These are phyloP conservation scores for Axea sp. DNA, from an alignment of 2,888 invertebrate genomes.

Conservation along the genomic window DNA sequence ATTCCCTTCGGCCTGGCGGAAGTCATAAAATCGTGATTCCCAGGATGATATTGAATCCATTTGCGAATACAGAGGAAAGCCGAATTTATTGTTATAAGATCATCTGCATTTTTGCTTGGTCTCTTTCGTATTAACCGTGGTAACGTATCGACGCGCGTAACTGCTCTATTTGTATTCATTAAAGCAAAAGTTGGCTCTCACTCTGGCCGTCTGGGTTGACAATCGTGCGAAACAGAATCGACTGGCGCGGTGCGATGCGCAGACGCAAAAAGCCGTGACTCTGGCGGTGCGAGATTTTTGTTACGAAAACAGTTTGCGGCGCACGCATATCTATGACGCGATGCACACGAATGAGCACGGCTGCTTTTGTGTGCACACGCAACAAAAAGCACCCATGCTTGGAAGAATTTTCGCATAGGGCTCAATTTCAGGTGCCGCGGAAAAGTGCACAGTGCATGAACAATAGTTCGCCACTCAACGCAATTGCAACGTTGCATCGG, in stretches of 20 bases:
- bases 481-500: constrained; percentile 67
- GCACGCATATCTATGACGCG: constrained; percentile 25
- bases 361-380: constrained; percentile 32
- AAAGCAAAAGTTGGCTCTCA: constrained; percentile 12
- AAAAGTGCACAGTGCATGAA: constrained; percentile 60
- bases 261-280: constrained; percentile 45
- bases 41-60: constrained; percentile 51
- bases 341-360: constrained; percentile 36
- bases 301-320: constrained; percentile 37
- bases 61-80: constrained; percentile 18
- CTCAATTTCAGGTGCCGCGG: constrained; percentile 37
- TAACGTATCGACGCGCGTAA: constrained; percentile 2
- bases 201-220: constrained; percentile 14
- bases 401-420: constrained; percentile 36
- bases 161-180: constrained; percentile 28
- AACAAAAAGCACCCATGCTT: constrained; percentile 3
- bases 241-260: constrained; percentile 62
- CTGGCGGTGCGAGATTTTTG: constrained; percentile 36
- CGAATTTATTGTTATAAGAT: constrained; percentile 49
- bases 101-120: constrained; percentile 28
- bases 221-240: constrained; percentile 66
- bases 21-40: constrained; percentile 44
- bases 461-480: constrained; percentile 64
- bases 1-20: constrained; percentile 10
- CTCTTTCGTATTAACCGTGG: constrained; percentile 3